These are phyloP conservation scores for Rhincodon typus DNA, from an alignment of 2,797 vertebrate species.

Conservation along the genomic window DNA sequence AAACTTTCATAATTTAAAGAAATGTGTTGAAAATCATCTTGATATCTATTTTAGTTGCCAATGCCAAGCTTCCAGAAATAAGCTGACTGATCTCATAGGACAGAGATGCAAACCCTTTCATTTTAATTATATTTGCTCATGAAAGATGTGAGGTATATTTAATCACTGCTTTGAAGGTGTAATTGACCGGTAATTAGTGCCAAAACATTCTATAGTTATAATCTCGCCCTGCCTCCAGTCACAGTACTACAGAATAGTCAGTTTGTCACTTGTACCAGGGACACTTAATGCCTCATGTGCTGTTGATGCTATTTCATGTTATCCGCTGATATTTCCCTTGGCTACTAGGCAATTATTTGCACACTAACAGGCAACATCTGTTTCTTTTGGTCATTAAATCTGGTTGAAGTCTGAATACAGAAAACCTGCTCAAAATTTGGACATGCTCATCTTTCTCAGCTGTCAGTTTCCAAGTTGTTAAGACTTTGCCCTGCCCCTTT, in stretches of 20 bases:
- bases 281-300: not conserved
- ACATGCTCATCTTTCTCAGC: not conserved
- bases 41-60: not conserved
- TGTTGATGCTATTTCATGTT: not conserved
- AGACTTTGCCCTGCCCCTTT: not conserved
- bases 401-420: not conserved
- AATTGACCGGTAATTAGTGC: conserved; percentile 11
- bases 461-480: not conserved
- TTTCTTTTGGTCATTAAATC: not conserved
- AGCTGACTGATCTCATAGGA: not conserved
- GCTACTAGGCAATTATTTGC: not conserved
- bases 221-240: not conserved
- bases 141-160: not conserved
- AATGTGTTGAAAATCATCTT: not conserved
- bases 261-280: not conserved
- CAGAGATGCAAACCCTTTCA: not conserved
- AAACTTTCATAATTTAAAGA: not conserved
- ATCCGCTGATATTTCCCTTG: not conserved
- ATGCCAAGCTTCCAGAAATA: not conserved
- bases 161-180: conserved; percentile 6
- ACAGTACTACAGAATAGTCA: not conserved
- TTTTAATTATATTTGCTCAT: not conserved
- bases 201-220: not conserved
- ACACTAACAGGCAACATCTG: not conserved
- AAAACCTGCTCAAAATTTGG: not conserved